Percentiles rank a stretch among this genome's conserved stretches.
Conservation (phyloP, 2,113 vertebrate species). For the Thinocorus orbignyianus region DNA sequence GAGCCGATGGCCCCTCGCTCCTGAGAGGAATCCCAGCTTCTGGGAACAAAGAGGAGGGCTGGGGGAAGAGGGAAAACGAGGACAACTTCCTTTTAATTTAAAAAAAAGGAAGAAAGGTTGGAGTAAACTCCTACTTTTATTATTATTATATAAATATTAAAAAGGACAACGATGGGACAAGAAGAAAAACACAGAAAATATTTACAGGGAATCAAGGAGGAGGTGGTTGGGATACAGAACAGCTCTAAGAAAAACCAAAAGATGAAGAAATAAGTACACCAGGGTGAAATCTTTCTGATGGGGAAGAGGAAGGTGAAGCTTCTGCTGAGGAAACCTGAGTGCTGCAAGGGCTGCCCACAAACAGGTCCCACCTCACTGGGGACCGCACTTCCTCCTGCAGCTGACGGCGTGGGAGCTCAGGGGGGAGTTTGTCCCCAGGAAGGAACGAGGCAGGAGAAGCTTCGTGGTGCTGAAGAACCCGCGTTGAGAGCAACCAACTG, state of each 20-base stretch:
- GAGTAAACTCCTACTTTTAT: too few relatives aligned
- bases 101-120: neutral
- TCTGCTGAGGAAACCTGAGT: neutral
- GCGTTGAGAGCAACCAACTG: neutral
- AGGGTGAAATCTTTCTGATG: neutral
- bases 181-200: slow-evolving; percentile 10
- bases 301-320: neutral
- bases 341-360: neutral
- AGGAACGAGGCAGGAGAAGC: neutral
- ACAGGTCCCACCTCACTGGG: neutral
- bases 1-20: neutral
- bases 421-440: neutral
- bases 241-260: neutral
- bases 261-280: rapidly evolving
- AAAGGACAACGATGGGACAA: neutral
- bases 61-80: rapidly evolving
- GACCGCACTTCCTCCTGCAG: too few relatives aligned
- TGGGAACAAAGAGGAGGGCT: neutral
- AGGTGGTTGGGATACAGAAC: neutral
- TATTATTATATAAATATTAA: neutral
- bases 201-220: neutral
- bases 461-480: neutral
- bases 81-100: neutral
- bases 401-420: rapidly evolving
- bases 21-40: neutral